Evolutionary conservation across 2,113 vertebrate species (phyloP).

Genomic region (Sorex fumeus): DNA sequence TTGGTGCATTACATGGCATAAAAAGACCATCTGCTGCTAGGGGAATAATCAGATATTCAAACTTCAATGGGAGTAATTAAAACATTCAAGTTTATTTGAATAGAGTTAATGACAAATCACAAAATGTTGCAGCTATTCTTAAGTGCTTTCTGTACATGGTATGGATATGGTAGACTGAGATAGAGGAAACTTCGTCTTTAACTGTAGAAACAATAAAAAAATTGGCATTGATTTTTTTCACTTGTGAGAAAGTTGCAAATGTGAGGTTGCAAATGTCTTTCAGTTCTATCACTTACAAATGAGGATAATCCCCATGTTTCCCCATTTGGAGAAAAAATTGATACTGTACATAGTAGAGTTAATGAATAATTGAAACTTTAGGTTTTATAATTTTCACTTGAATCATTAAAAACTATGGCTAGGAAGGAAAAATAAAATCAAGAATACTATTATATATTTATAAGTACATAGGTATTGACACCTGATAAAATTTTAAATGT

Average conservation of each 20-base stretch:
- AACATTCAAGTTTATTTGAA: neutral
- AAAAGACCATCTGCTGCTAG: neutral
- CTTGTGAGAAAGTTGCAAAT: neutral
- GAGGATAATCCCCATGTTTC: neutral
- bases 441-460: neutral
- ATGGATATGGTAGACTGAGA: neutral
- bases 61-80: conserved; percentile 56
- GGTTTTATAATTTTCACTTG: neutral
- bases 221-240: neutral
- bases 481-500: neutral
- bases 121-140: neutral
- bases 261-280: neutral
- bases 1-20: neutral
- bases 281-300: neutral
- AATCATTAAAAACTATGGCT: neutral
- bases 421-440: neutral
- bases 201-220: neutral
- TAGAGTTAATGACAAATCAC: conserved; percentile 27
- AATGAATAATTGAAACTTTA: neutral
- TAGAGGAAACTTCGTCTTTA: neutral
- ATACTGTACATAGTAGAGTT: neutral
- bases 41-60: conserved; percentile 36
- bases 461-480: neutral
- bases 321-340: neutral
- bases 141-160: neutral